Evolutionary conservation across 2,888 invertebrate species (phyloP), one percentile per base, ranked within the genome.

Genomic region (Melinaea menophilus): DNA sequence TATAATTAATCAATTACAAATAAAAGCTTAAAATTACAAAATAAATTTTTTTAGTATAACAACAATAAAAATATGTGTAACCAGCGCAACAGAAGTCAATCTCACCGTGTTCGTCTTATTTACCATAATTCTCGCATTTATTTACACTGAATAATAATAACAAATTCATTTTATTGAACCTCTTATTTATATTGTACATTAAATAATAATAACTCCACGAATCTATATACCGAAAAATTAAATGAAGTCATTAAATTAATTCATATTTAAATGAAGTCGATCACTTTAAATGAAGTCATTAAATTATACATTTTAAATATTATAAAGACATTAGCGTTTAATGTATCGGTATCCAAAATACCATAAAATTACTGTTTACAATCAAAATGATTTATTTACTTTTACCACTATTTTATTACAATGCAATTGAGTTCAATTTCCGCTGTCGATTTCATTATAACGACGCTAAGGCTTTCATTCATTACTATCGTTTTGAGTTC

Each of bases 1-100:
- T 66, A 60, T 41, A 58, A 66, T 61, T 63, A 56, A 54, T 41
- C 41, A 7, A 11, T 41, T 5, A 9, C 41, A 41, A 41, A 41
- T 5, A 41, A 41, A 41, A 41, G 41, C 41, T 9, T 41, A 41
- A 41, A 41, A 41, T 41, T 41, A 41, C 41, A 41, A 41, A 9
- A 31, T 7, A 31, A 7, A 31, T 7, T 31, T 51, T 51, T n/a
- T n/a, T n/a, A 31, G 51, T 9, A 7, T 2, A 11, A 31, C 22
- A 31, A 31, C 48, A 4, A 5, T 5, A 13, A 5, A 22, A 48
- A 48, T n/a, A 7, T 51, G 31, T 51, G 51, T 31, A 22, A 9
- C 51, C 4, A 51, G 51, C 51, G 51, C 31, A 31, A 51, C 31
- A 5, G 51, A 3, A 31, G 2, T 9, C 5, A 7, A 31, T 3